Conservation (phyloP, 2,113 vertebrate genomes). For the Gobius niger region DNA sequence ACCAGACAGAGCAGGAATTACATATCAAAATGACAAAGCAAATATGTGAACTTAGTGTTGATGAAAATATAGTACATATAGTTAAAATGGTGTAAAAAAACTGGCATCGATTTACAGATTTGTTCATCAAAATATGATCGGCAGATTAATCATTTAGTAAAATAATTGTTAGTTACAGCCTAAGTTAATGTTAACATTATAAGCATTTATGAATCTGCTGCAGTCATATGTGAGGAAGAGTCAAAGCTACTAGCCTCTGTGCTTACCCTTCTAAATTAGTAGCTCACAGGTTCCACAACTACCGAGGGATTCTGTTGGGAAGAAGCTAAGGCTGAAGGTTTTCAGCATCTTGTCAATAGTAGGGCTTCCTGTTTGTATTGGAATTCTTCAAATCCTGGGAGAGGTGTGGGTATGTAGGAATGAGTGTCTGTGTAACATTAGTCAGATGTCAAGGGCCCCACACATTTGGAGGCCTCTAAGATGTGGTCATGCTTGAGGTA, state of each 20-base stretch:
- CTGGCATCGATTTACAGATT: too few relatives aligned
- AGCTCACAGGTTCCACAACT: background rate
- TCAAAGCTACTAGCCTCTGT: background rate
- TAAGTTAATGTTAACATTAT: too few relatives aligned
- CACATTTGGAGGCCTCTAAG: slow-evolving; percentile 38
- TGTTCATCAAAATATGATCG: too few relatives aligned
- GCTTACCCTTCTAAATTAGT: background rate
- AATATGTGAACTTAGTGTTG: too few relatives aligned
- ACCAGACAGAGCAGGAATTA: too few relatives aligned
- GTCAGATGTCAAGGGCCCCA: slow-evolving; percentile 35
- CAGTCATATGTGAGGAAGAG: slow-evolving; percentile 2
- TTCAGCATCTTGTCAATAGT: slow-evolving; percentile 23
- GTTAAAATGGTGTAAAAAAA: too few relatives aligned
- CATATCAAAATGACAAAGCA: too few relatives aligned
- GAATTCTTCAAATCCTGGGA: slow-evolving; percentile 68
- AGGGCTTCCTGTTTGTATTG: slow-evolving; percentile 49
- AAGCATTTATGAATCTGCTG: too few relatives aligned
- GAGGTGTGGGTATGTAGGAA: slow-evolving; percentile 43
- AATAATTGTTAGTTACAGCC: too few relatives aligned
- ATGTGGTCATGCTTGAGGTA: background rate
- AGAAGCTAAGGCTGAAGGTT: slow-evolving; percentile 47
- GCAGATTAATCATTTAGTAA: too few relatives aligned
- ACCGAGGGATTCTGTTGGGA: slow-evolving; percentile 37
- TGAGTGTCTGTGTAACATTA: slow-evolving; percentile 13
- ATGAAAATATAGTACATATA: too few relatives aligned